These are phyloP conservation scores for Drosophila nr. perissopoda DNA, from an alignment of 2,888 invertebrate genomes.

Conservation along the genomic window DNA sequence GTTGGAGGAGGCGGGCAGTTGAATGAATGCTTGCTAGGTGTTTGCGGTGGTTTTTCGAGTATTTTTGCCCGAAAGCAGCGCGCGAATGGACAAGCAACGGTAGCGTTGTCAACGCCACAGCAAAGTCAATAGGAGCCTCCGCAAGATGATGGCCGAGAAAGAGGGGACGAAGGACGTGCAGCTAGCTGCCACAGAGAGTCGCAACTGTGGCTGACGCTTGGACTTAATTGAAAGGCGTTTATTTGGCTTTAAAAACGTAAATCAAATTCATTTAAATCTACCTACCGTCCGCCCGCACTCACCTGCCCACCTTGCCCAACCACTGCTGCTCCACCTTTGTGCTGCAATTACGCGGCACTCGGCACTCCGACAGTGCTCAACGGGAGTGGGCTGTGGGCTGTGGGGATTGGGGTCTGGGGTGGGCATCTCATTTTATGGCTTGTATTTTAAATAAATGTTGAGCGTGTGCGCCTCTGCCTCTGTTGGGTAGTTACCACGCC, in stretches of 20 bases:
- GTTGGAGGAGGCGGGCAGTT: slow-evolving; percentile 14
- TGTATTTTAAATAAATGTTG: slow-evolving; percentile 81
- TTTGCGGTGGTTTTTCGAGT: slow-evolving; percentile 79
- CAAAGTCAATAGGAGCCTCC: slow-evolving; percentile 70
- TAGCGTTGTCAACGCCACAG: slow-evolving; percentile 75
- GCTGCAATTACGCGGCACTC: slow-evolving; percentile 77
- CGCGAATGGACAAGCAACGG: slow-evolving; percentile 54
- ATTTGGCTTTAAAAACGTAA: slow-evolving; percentile 82
- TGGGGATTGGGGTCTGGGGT: neutral
- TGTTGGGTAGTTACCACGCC: slow-evolving; percentile 39
- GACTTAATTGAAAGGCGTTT: slow-evolving; percentile 82
- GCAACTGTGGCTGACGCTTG: slow-evolving; percentile 59
- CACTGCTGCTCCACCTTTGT: slow-evolving; percentile 58
- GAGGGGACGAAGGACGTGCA: slow-evolving; percentile 12
- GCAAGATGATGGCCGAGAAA: neutral
- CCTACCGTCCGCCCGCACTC: slow-evolving; percentile 6
- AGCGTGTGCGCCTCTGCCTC: slow-evolving; percentile 26
- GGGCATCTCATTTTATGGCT: slow-evolving; percentile 75
- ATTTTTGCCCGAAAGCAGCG: slow-evolving; percentile 61
- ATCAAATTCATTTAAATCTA: slow-evolving; percentile 82
- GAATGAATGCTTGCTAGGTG: slow-evolving; percentile 76
- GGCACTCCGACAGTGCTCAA: slow-evolving; percentile 44
- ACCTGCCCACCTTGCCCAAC: neutral
- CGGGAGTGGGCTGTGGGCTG: neutral
- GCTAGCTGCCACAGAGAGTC: slow-evolving; percentile 37